Base-by-base conservation (phyloP, 2,888 invertebrate species). In the Chydorus sphaericus region DNA sequence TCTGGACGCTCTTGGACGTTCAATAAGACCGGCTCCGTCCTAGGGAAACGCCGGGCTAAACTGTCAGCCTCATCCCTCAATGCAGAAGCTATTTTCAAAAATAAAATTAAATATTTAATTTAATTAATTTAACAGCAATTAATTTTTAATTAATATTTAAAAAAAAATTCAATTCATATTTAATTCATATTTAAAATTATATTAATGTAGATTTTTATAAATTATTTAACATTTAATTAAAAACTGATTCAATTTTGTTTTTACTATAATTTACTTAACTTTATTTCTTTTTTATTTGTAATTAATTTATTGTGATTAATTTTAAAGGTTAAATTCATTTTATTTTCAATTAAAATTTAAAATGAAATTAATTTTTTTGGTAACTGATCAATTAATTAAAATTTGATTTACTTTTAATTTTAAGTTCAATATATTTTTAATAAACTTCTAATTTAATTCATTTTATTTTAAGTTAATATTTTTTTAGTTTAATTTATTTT, bases 51-150 rank as follows among this genome's bases (percentile, higher is more conserved):
- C 6, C 77, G 74, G 0, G 91, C 86, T 56, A 97, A 69, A 0
- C 77, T 77, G 65, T 96, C 94, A 0, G 91, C 84, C 67, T 96
- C 91, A 61, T 89, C 87, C 66, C 88, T 86, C 26, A 88, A 73
- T 63, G 85, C 84, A 1, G 90, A 88, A 36, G 81, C 85, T 79
- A 67, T n/a, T 39, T 39, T n/a, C n/a, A n/a, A n/a, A n/a, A n/a
- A n/a, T n/a, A n/a, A n/a, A n/a, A n/a, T n/a, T n/a, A n/a, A n/a
- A n/a, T n/a, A n/a, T n/a, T n/a, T n/a, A n/a, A n/a, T n/a, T n/a
- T n/a, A n/a, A n/a, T n/a, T n/a, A n/a, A n/a, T 14, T 11, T 48
- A 20, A 18, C 2, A 48, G 28, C 2, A 48, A 37, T 6, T 16
- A 6, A 37, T 4, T 6, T 4, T 16, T 37, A 37, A 16, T 37